Base-by-base conservation (phyloP, 2,113 vertebrate genomes). In the Grammomys surdaster region DNA sequence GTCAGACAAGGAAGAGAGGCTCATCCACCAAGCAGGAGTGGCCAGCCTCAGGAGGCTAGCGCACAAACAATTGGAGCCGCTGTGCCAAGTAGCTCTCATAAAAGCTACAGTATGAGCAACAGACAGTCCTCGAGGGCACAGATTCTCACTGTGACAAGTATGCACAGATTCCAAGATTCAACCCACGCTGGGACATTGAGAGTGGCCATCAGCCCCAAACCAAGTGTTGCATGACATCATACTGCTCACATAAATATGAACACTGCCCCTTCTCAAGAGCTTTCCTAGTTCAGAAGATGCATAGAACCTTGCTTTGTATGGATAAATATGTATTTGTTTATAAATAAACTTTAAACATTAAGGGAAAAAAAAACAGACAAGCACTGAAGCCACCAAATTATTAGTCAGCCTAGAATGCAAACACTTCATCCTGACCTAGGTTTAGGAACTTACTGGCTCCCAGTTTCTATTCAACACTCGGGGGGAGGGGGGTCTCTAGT, bases 111-210 rank as follows among this genome's bases (percentile, higher is more conserved):
- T 2, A 28, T 0, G 48, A 73, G 77, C 82, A 85, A 69, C 78
- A 73, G 24, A n/a, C n/a, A n/a, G n/a, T 73, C 91, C 51, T 75
- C 70, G 90, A 95, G 92, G 92, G 63, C 88, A 77, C 88, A 3
- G 22, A 63, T 67, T 56, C 84, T 86, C 63, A 24, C 48, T 56
- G 51, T 11, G 65, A 28, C 0, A 10, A 77, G 48, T 63, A 40
- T 40, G 0, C 26, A 51, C 4, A 92, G 76, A 60, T 0, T 22
- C 13, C 72, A 87, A 51, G 56, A 88, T 43, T 31, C 60, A 48
- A 12, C 14, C 5, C 43, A 80, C 33, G 56, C 33, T 19, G 11
- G 80, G 65, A 65, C 82, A 78, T 26, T 16, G 89, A 78, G 12
- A 51, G 56, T 31, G 73, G 70, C 88, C 48, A 51, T 86, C 65